Base-by-base conservation (phyloP, 2,113 vertebrate species). In the Lepus timidus region DNA sequence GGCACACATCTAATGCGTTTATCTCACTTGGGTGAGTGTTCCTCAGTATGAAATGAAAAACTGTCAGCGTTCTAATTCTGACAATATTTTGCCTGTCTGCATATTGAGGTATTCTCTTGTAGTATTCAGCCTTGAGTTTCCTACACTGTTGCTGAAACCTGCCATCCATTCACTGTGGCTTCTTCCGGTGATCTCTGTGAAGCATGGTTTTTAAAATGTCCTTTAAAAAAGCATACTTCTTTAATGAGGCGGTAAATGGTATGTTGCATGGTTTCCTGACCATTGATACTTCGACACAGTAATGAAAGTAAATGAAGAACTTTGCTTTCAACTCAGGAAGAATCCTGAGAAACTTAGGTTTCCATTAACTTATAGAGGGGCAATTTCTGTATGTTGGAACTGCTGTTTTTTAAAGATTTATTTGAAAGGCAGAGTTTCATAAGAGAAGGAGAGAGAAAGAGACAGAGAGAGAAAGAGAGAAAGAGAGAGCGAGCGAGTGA, bases 191-290 rank as follows among this genome's bases (percentile, higher is more conserved):
- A 79, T 93, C 49, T 39, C 74, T 84, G 0, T 12, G 55, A 84
- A 89, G 78, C n/a, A 88, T 17, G 58, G 3, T 68, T 90, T 93
- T 95, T 79, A 19, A 71, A 71, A 85, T 19, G 29, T 90, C 80
- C 49, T 44, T 89, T 68, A 51, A 93, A 88, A 91, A 95, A 96
- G 74, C 75, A 76, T 62, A 31, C 61, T 75, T 49, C 79, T 94
- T 70, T 88, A 94, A 88, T 23, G n/a, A 96, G 78, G 88, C 64
- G 44, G 75, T 94, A 96, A 85, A 91, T 96, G 95, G 95, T 0
- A 0, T 52, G 19, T 62, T 62, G 75, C 52, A 39, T 94, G 58
- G 71, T 78, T 91, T 88, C 75, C 75, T 89, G 55, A 88, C 58
- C 80, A 52, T 64, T 92, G 91, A 88, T 90, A 80, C 51, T 93